Percentiles rank a stretch among this genome's conserved stretches.
Evolutionary conservation across 2,888 invertebrate species (phyloP).

Genomic region (Colostygia pectinataria): DNA sequence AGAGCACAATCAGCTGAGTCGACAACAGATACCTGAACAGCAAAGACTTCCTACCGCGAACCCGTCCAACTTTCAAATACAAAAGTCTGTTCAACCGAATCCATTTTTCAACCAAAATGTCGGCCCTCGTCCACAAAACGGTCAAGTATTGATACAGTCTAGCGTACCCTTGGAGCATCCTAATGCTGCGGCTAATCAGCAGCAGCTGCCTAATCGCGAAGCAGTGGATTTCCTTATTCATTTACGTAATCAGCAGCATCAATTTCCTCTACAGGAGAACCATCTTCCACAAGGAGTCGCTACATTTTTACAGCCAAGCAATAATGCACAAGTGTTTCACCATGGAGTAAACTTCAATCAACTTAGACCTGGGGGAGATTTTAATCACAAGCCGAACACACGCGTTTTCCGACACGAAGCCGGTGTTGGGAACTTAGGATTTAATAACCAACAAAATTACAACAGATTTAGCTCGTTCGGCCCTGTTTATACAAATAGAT

Average conservation of each 20-base stretch:
- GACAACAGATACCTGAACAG: slow-evolving; percentile 48
- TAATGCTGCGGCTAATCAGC: slow-evolving; percentile 70
- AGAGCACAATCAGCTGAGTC: slow-evolving; percentile 44
- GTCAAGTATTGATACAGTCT: slow-evolving; percentile 76
- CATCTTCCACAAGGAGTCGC: slow-evolving; percentile 74
- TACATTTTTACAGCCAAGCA: slow-evolving; percentile 66
- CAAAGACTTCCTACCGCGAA: slow-evolving; percentile 60
- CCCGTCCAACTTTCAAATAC: slow-evolving; percentile 58
- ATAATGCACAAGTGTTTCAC: slow-evolving; percentile 54
- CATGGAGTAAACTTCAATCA: slow-evolving; percentile 64
- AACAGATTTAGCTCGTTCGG: slow-evolving; percentile 68
- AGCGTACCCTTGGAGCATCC: slow-evolving; percentile 67
- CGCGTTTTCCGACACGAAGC: slow-evolving; percentile 82
- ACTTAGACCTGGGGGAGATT: slow-evolving; percentile 52
- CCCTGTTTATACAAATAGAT: slow-evolving; percentile 56
- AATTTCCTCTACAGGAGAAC: slow-evolving; percentile 75
- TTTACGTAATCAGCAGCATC: slow-evolving; percentile 70
- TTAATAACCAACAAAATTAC: slow-evolving; percentile 68
- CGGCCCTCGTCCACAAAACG: slow-evolving; percentile 51
- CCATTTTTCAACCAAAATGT: slow-evolving; percentile 53
- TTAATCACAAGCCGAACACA: slow-evolving; percentile 62
- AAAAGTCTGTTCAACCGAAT: slow-evolving; percentile 59
- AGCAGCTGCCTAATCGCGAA: slow-evolving; percentile 83
- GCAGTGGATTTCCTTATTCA: slow-evolving; percentile 79
- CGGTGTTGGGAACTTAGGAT: slow-evolving; percentile 85